A percentile compares a stretch with the other conserved stretches of the same genome.
phyloP scores from a whole-genome alignment of 2,113 vertebrate genomes.

The Pterocles gutturalis region DNA sequence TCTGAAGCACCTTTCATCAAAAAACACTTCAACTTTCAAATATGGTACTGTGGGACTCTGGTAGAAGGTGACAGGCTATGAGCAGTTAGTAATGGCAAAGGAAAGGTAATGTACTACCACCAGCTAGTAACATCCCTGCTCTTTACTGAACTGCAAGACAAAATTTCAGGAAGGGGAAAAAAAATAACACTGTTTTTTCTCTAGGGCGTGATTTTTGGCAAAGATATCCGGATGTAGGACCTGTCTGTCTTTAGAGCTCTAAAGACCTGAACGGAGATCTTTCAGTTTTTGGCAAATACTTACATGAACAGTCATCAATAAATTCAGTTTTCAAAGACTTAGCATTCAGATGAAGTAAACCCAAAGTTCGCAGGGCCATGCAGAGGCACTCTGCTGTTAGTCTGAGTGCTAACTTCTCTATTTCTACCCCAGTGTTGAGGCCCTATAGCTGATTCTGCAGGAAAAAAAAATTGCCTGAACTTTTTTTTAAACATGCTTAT shows the following conservation, averaged over 20 bases:
- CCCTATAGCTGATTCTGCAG: background rate
- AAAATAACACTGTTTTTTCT: background rate
- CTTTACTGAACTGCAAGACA: background rate
- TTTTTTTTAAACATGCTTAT: background rate
- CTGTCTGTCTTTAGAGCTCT: background rate
- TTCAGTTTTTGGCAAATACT: background rate
- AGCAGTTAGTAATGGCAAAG: background rate
- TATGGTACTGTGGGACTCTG: background rate
- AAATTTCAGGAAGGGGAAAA: background rate
- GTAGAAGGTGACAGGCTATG: background rate
- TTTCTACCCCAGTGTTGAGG: background rate
- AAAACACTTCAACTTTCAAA: background rate
- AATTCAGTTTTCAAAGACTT: background rate
- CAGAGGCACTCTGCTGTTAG: accelerated
- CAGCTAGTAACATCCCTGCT: background rate
- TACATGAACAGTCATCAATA: background rate
- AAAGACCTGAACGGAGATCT: background rate
- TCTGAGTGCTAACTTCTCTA: background rate
- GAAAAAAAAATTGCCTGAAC: background rate
- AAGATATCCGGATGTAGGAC: background rate
- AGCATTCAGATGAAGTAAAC: background rate
- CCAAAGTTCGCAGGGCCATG: background rate
- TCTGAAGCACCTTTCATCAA: background rate
- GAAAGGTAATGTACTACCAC: background rate
- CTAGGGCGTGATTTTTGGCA: background rate